Evolutionary conservation across 2,888 invertebrate genomes (phyloP), one percentile per base, ranked within the genome.

Genomic region (Lithodes maja): DNA sequence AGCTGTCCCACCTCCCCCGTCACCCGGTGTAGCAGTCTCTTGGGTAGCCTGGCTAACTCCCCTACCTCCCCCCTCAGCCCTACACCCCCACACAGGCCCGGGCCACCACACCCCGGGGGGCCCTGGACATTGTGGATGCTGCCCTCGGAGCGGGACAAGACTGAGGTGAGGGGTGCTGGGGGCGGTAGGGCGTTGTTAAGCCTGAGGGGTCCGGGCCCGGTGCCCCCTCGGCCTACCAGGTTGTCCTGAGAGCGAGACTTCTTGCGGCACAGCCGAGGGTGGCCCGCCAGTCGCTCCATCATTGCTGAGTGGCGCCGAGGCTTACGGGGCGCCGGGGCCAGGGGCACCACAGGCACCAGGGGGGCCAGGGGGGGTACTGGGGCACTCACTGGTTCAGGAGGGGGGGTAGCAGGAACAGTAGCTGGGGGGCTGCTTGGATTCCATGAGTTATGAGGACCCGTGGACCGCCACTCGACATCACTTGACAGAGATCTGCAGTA

Each of bases 241-340:
- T 91, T 91, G 69, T 91, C 91, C 83, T 91, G 91, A 15, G 91
- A 91, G 5, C 90, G 90, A 15, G 91, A 91, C 81, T 91, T 91
- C 75, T 91, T 91, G 61, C 91, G 85, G 50, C 91, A 90, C 52
- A 91, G 81, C 17, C 90, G 87, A 80, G 87, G 90, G 80, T 91
- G 91, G 33, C 89, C 69, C 33, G 77, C 61, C 55, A 83, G 80
- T 53, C 85, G 74, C 69, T 89, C 87, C 80, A 81, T 75, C 84
- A 81, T 85, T 71, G 87, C 80, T 17, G 86, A 83, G 79, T 83
- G 90, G 53, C 83, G 55, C 33, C 83, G 83, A 3, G 89, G 87
- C 68, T 90, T 90, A 17, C 89, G 89, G 15, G 86, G 74, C n/a
- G 79, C 68, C 89, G 89, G 15, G 86, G 74, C n/a, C 74, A 53